phyloP scores from a whole-genome alignment of 2,113 vertebrate species.

The Etheostoma cragini region DNA sequence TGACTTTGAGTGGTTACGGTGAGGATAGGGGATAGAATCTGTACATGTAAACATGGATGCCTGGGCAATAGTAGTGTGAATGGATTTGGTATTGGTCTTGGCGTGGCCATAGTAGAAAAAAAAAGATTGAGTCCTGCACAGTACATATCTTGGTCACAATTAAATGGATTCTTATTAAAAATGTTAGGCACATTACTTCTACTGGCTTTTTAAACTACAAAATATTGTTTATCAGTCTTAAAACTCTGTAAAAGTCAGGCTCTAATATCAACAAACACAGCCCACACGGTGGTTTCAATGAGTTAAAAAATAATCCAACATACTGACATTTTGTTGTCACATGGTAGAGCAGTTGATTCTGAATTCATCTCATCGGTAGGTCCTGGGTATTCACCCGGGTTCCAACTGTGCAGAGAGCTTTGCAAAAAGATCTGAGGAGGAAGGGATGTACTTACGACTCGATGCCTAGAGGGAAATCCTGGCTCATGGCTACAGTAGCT shows the following conservation, averaged over 20 bases:
- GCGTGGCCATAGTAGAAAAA: no score
- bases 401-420: constrained; percentile 38
- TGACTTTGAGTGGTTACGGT: no score
- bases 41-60: no score
- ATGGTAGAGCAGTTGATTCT: constrained; percentile 19
- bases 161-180: background rate
- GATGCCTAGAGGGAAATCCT: constrained; percentile 94
- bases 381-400: constrained; percentile 24
- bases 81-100: no score
- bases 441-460: constrained; percentile 89
- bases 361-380: constrained; percentile 24
- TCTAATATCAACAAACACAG: background rate
- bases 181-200: background rate
- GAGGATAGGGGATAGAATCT: no score
- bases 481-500: constrained; percentile 97
- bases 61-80: no score
- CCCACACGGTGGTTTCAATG: background rate
- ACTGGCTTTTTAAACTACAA: background rate
- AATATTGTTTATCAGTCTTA: background rate
- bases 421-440: constrained; percentile 52
- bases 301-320: background rate
- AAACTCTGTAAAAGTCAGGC: background rate
- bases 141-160: background rate
- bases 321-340: background rate
- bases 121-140: no score